Conservation (phyloP, 2,113 vertebrate species). For the Paratilapia polleni region DNA sequence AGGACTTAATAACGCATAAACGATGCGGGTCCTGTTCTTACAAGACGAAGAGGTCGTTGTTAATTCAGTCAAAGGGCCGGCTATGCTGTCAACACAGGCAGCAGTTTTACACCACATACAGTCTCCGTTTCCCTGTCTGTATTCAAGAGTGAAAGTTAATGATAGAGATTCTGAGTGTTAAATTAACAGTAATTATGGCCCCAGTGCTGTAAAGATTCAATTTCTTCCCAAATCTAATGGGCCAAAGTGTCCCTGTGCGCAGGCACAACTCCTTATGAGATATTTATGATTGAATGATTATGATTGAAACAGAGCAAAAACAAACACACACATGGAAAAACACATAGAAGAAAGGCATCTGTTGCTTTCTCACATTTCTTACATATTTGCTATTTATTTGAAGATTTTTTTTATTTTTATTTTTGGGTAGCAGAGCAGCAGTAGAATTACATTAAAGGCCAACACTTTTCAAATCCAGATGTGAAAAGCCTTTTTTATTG, state of each 20-base stretch:
- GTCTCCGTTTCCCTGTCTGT: slow-evolving; percentile 71
- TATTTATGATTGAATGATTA: slow-evolving; percentile 54
- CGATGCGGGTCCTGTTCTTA: slow-evolving; percentile 95
- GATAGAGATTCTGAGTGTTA: slow-evolving; percentile 96
- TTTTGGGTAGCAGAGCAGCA: background rate
- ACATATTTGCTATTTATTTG: background rate
- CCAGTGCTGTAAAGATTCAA: slow-evolving; percentile 95
- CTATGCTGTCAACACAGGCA: slow-evolving; percentile 86
- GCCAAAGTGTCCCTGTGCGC: slow-evolving; percentile 90
- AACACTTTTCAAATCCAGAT: slow-evolving; percentile 11
- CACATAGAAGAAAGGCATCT: background rate
- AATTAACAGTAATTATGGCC: slow-evolving; percentile 99
- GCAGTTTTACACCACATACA: slow-evolving; percentile 37
- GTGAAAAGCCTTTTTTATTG: slow-evolving; percentile 29
- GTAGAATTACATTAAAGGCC: background rate
- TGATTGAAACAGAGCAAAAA: slow-evolving; percentile 23
- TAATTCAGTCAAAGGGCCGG: slow-evolving; percentile 89
- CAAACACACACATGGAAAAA: background rate
- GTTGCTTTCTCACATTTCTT: background rate
- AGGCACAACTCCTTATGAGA: slow-evolving; percentile 83
- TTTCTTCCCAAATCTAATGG: slow-evolving; percentile 96
- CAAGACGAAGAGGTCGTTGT: slow-evolving; percentile 85
- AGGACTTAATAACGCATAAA: slow-evolving; percentile 98
- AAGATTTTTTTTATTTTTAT: background rate
- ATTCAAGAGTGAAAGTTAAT: slow-evolving; percentile 95